A percentile compares a stretch with the other conserved stretches of the same genome.
Conservation (phyloP, 2,888 invertebrate species). For the Lasioglossum villosulum region DNA sequence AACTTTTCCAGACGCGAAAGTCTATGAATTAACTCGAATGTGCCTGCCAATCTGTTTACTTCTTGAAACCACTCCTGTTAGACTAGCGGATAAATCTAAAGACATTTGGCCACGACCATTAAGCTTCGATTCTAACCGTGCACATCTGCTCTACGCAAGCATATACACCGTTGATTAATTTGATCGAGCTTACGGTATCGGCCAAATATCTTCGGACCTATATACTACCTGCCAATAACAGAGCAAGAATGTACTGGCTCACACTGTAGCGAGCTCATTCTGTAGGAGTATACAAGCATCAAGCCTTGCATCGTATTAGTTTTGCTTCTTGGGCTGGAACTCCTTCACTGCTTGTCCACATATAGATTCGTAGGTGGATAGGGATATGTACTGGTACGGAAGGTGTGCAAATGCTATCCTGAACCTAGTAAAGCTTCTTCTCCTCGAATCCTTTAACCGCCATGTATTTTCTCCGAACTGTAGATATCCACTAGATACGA, state of each 20-base stretch:
- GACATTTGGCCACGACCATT: constrained; percentile 77
- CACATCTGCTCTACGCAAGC: not conserved
- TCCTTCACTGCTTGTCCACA: constrained; percentile 85
- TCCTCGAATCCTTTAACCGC: constrained; percentile 57
- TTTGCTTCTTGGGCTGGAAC: constrained; percentile 85
- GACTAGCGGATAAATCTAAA: constrained; percentile 80
- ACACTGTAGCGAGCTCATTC: constrained; percentile 83
- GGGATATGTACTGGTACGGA: constrained; percentile 83
- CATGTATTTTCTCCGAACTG: constrained; percentile 31
- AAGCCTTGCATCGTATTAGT: constrained; percentile 85
- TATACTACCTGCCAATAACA: constrained; percentile 79
- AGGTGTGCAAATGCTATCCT: constrained; percentile 83
- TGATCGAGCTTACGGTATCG: constrained; percentile 58
- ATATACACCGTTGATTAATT: constrained; percentile 15
- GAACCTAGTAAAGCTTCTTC: constrained; percentile 62
- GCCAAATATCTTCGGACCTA: constrained; percentile 79
- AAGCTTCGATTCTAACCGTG: constrained; percentile 38
- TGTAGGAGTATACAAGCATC: constrained; percentile 84
- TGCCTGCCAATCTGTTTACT: constrained; percentile 83
- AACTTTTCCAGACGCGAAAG: constrained; percentile 67
- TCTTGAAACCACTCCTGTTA: constrained; percentile 83
- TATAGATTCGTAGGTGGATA: constrained; percentile 82
- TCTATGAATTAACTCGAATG: constrained; percentile 82
- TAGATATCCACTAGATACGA: not conserved
- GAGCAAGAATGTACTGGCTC: constrained; percentile 84